Evolutionary conservation across 2,797 vertebrate species (phyloP).

Genomic region (Arnoldichthys spilopterus): DNA sequence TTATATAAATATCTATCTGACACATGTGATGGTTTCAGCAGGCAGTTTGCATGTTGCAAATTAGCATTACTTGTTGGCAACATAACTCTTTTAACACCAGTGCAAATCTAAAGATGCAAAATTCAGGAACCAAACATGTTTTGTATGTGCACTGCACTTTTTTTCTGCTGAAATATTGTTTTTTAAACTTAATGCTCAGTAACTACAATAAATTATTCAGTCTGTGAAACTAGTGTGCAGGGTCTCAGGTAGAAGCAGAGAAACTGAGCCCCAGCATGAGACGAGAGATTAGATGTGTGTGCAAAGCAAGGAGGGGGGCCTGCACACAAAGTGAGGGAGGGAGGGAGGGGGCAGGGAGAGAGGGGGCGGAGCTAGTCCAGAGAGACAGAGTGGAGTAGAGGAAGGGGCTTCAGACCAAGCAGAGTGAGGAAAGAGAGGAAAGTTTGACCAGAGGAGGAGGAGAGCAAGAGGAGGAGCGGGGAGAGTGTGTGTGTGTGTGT

Average conservation of each 20-base stretch:
- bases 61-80: no score
- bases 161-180: no score
- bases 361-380: conserved; percentile 45
- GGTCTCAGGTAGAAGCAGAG: neutral
- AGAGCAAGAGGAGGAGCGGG: conserved; percentile 35
- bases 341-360: conserved; percentile 52
- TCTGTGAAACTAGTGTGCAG: no score
- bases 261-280: conserved; percentile 33
- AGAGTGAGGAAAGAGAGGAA: conserved; percentile 51
- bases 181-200: no score
- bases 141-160: no score
- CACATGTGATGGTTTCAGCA: no score
- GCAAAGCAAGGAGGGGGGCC: conserved; percentile 31
- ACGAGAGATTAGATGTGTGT: conserved; percentile 34
- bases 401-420: conserved; percentile 44
- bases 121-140: no score
- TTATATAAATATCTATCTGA: no score
- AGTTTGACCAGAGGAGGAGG: conserved; percentile 53
- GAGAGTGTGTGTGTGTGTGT: conserved; percentile 11
- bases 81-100: no score
- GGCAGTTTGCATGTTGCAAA: no score
- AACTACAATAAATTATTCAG: no score
- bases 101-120: no score
- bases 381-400: conserved; percentile 53
- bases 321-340: conserved; percentile 51